These are phyloP conservation scores for Frankliniella intonsa DNA, from an alignment of 2,888 invertebrate genomes.

Conservation along the genomic window DNA sequence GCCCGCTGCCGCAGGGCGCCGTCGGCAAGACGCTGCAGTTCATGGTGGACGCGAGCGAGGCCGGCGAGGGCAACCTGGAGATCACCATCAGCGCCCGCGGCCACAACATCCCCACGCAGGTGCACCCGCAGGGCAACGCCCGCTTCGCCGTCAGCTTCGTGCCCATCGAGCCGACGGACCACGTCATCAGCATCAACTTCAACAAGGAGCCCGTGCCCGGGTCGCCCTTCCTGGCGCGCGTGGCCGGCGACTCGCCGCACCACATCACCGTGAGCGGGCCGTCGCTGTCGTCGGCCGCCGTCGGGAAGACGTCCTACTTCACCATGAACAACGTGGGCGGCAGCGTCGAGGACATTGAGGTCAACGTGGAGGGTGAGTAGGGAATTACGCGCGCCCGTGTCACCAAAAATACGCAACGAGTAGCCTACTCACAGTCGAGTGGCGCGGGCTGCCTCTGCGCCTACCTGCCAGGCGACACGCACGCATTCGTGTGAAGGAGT, in stretches of 20 bases:
- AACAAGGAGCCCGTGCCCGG: slow-evolving; percentile 81
- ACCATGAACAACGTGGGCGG: slow-evolving; percentile 60
- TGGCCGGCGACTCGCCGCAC: slow-evolving; percentile 56
- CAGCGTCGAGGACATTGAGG: slow-evolving; percentile 88
- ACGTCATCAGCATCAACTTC: slow-evolving; percentile 94
- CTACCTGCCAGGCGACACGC: no score
- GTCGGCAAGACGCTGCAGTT: slow-evolving; percentile 91
- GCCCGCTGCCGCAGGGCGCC: slow-evolving; percentile 71
- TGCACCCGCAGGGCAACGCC: slow-evolving; percentile 84
- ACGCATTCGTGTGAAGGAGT: no score
- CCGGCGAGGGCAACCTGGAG: slow-evolving; percentile 95
- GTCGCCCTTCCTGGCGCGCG: slow-evolving; percentile 84
- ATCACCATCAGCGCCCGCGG: slow-evolving; percentile 93
- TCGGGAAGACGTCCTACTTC: slow-evolving; percentile 53
- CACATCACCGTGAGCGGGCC: slow-evolving; percentile 58
- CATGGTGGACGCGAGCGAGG: slow-evolving; percentile 91
- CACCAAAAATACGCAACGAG: no score
- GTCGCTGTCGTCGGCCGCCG: slow-evolving; percentile 53
- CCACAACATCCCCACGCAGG: slow-evolving; percentile 91
- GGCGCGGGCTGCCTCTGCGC: no score
- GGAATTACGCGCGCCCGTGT: background rate
- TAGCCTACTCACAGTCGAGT: no score
- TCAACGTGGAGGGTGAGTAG: slow-evolving; percentile 88
- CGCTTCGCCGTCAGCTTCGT: slow-evolving; percentile 95
- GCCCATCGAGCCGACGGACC: slow-evolving; percentile 89